Base-by-base conservation (phyloP, 64 coral and sea anemone species). In the Porites lutea region DNA sequence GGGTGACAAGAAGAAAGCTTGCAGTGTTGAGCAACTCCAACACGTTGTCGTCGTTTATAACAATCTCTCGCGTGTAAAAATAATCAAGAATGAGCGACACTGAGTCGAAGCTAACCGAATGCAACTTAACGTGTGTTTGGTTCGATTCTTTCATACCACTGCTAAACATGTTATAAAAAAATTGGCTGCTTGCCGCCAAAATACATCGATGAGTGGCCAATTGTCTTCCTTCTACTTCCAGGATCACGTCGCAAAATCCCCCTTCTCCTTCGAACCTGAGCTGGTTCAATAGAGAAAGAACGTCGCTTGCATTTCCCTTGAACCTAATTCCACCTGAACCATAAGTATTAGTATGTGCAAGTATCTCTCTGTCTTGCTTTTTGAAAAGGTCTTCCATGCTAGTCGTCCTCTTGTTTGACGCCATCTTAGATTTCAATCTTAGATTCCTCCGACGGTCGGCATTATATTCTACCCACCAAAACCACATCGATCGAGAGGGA, bases 141-240 rank as follows among this genome's bases (percentile, higher is more conserved):
- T 37, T 75, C 1, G 95, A 93, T 86, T 93, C 91, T 27, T 88
- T 93, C 95, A 96, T 96, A 3, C 79, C 88, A 72, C 91, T 93
- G 14, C 81, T 90, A 19, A 96, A 96, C 91, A 96, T 90, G 16
- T 87, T 86, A 69, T 86, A 96, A 79, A 37, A 37, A 37, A 37
- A 37, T 37, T 37, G 27, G 27, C 27, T 37, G 27, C 27, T 37
- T 37, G 27, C 95, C 15, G 90, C 95, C 79, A 93, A 75, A 58
- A 96, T 54, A 47, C 88, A 90, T 21, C 80, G 79, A 51, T 96
- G 91, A 13, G 82, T 82, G 3, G 87, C 27, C 16, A 93, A 74
- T 27, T 90, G 87, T 74, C 27, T 37, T 37, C 27, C 27, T 37
- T 37, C 27, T 37, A 37, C 27, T 37, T 37, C 27, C 27, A 37